Evolutionary conservation across 2,113 vertebrate genomes (phyloP).

Genomic region (Motacilla tschutschensis): DNA sequence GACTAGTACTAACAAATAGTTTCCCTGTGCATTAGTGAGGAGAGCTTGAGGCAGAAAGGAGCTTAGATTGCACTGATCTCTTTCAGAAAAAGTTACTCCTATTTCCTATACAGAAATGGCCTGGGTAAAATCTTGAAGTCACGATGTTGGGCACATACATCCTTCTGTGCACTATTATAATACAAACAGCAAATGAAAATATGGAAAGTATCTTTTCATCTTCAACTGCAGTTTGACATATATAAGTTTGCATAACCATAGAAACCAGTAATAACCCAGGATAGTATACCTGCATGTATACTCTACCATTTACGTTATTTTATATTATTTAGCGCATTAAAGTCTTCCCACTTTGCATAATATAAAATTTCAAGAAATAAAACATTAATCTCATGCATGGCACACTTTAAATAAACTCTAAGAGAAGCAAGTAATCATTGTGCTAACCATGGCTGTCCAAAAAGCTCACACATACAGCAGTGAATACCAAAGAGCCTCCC

Average conservation of each 20-base stretch:
- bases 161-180: not conserved
- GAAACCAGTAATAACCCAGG: not conserved
- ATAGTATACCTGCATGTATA: slow-evolving; percentile 17
- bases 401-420: slow-evolving; percentile 49
- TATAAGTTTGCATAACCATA: not conserved
- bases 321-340: slow-evolving; percentile 51
- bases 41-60: not conserved
- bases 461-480: slow-evolving; percentile 13
- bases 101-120: not conserved
- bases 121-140: not conserved
- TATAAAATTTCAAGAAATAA: slow-evolving; percentile 62
- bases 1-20: not conserved
- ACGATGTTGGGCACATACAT: not conserved
- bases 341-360: slow-evolving; percentile 56
- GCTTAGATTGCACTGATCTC: not conserved
- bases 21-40: not conserved
- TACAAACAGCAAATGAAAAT: not conserved
- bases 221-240: not conserved
- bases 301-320: slow-evolving; percentile 1
- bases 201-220: not conserved
- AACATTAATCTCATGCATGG: slow-evolving; percentile 68
- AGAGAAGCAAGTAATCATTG: slow-evolving; percentile 59
- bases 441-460: slow-evolving; percentile 61
- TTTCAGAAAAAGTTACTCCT: not conserved
- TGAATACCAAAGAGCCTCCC: slow-evolving; percentile 33